phyloP scores from a whole-genome alignment of 1,140 invertebrate species.

The Schmidtea mediterranea region DNA sequence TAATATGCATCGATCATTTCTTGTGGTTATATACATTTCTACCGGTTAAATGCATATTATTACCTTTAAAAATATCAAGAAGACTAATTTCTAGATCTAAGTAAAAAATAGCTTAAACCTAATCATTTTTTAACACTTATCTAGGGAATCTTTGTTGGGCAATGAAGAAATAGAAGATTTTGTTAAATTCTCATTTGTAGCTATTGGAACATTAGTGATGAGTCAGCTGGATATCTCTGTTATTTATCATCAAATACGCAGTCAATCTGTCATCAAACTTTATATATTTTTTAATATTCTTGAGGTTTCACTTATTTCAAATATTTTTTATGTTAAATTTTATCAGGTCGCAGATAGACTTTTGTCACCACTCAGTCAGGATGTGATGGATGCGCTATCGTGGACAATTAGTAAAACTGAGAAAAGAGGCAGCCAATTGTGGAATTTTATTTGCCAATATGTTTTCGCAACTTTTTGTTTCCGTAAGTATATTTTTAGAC shows the following conservation, averaged over 20 bases:
- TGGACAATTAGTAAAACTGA: constrained; percentile 85
- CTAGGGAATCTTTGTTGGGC: too few relatives aligned
- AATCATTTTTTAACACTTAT: too few relatives aligned
- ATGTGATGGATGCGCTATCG: constrained; percentile 77
- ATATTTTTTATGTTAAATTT: not conserved
- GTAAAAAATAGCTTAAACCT: too few relatives aligned
- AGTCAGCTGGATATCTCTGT: constrained; percentile 81
- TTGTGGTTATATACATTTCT: constrained; percentile 90
- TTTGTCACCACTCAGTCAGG: constrained; percentile 87
- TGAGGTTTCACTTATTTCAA: constrained; percentile 40
- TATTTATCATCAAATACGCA: constrained; percentile 92
- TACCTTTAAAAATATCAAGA: too few relatives aligned
- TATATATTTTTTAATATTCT: constrained; percentile 99
- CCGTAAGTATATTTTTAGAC: constrained; percentile 53
- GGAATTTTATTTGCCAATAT: constrained; percentile 59
- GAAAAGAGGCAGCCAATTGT: constrained; percentile 45
- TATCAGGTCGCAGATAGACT: constrained; percentile 53
- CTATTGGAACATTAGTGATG: constrained; percentile 53
- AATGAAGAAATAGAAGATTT: constrained; percentile 62
- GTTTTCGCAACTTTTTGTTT: constrained; percentile 67
- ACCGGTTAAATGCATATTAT: constrained; percentile 55
- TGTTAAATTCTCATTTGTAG: constrained; percentile 60
- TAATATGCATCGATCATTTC: constrained; percentile 87
- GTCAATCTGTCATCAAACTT: constrained; percentile 88
- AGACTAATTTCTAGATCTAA: too few relatives aligned